A percentile compares a stretch with the other conserved stretches of the same genome.
phyloP scores from a whole-genome alignment of 2,888 invertebrate genomes.

The Rosalia funebris region DNA sequence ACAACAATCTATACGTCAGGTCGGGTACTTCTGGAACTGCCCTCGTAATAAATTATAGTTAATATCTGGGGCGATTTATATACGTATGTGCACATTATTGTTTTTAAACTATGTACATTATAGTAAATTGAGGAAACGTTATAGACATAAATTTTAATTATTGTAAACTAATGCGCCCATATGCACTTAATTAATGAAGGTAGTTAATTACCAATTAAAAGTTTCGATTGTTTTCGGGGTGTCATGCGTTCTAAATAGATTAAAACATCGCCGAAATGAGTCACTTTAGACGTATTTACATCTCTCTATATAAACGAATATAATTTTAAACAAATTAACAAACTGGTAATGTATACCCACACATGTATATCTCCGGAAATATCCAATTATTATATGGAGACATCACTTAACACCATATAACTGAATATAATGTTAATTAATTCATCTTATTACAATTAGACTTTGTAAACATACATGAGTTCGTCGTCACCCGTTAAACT shows the following conservation, averaged over 20 bases:
- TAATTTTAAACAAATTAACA: conserved; percentile 47
- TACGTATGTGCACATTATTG: too few species aligned
- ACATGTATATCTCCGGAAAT: conserved; percentile 48
- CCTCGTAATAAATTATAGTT: too few species aligned
- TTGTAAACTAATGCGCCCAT: conserved; percentile 41
- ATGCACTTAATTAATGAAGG: conserved; percentile 43
- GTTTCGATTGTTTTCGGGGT: conserved; percentile 41
- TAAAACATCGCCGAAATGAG: conserved; percentile 27
- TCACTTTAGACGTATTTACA: conserved; percentile 31
- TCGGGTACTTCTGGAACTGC: too few species aligned
- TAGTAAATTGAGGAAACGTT: conserved; percentile 38
- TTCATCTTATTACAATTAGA: conserved; percentile 45
- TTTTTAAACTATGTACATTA: too few species aligned
- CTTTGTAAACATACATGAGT: conserved; percentile 20
- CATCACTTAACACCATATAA: conserved; percentile 54
- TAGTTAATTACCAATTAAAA: conserved; percentile 43
- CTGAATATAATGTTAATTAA: conserved; percentile 41
- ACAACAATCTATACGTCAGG: too few species aligned
- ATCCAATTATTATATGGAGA: conserved; percentile 56
- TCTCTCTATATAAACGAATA: conserved; percentile 34
- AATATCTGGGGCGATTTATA: too few species aligned
- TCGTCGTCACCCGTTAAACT: conserved; percentile 7
- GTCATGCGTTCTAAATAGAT: conserved; percentile 32
- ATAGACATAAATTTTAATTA: conserved; percentile 39
- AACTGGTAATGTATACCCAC: conserved; percentile 48